Percentiles rank a stretch among this genome's conserved stretches.
Evolutionary conservation across 2,113 vertebrate genomes (phyloP).

Genomic region (Dryoscopus gambensis): DNA sequence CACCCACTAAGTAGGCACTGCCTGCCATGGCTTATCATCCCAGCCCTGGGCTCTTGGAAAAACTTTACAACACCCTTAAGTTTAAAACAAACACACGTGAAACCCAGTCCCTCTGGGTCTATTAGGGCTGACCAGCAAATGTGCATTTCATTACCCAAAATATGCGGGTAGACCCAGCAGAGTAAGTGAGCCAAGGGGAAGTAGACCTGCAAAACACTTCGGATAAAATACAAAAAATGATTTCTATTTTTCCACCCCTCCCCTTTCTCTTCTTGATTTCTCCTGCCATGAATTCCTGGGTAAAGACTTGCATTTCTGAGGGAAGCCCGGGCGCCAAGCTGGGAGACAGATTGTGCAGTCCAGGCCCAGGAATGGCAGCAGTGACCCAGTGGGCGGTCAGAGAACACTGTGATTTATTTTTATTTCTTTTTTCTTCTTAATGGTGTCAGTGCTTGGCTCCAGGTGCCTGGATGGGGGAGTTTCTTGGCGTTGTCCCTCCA

Average conservation of each 20-base stretch:
- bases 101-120: slow-evolving; percentile 19
- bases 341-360: neutral
- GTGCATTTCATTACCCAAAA: slow-evolving; percentile 43
- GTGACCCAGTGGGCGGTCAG: neutral
- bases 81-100: slow-evolving; percentile 26
- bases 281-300: slow-evolving; percentile 19
- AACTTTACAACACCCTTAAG: slow-evolving; percentile 29
- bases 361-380: neutral
- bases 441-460: neutral
- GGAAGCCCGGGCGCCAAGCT: neutral
- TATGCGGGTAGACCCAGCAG: slow-evolving; percentile 21
- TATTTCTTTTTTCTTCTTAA: neutral
- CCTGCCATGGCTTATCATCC: slow-evolving; percentile 37
- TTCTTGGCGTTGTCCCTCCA: neutral
- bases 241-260: neutral
- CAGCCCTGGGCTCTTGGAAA: neutral
- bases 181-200: neutral
- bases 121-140: slow-evolving; percentile 53
- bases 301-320: slow-evolving; percentile 16
- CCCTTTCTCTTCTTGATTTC: neutral
- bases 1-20: slow-evolving; percentile 33
- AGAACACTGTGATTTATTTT: neutral
- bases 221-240: neutral
- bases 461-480: neutral
- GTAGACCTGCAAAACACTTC: neutral